phyloP scores from a whole-genome alignment of 2,797 vertebrate genomes.

The Clarias platycephalus region DNA sequence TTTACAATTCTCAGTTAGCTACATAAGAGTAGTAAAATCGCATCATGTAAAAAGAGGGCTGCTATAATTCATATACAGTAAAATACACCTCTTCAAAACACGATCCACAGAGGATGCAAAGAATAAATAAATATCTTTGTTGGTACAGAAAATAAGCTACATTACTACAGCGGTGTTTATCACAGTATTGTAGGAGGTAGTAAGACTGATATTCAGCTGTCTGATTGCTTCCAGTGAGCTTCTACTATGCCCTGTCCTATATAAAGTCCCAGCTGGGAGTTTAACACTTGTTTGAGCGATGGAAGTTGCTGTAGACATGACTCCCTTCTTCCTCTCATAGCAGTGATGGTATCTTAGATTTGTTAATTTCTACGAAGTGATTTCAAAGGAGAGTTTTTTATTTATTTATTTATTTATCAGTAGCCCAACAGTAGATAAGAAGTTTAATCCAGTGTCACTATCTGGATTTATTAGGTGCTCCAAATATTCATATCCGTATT shows the following conservation, averaged over 20 bases:
- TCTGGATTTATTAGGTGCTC: background rate
- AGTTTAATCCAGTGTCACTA: background rate
- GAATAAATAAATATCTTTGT: no score
- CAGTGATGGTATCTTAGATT: no score
- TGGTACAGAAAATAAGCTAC: background rate
- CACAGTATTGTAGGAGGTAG: background rate
- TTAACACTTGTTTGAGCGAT: background rate
- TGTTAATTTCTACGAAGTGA: no score
- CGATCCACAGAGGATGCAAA: background rate
- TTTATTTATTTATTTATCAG: no score
- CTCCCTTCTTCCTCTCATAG: no score
- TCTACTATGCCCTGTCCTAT: background rate
- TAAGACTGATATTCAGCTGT: background rate
- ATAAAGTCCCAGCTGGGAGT: conserved; percentile 3
- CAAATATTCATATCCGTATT: background rate
- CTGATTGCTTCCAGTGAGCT: background rate
- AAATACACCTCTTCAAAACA: background rate
- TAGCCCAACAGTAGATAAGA: no score
- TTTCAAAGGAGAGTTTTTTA: no score
- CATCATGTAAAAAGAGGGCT: background rate
- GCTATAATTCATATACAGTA: background rate
- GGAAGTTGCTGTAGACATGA: background rate
- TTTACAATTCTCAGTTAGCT: background rate
- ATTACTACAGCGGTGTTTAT: background rate
- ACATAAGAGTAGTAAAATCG: no score